These are phyloP conservation scores for Corvus cornix DNA, from an alignment of 2,113 vertebrate genomes.

Conservation along the genomic window DNA sequence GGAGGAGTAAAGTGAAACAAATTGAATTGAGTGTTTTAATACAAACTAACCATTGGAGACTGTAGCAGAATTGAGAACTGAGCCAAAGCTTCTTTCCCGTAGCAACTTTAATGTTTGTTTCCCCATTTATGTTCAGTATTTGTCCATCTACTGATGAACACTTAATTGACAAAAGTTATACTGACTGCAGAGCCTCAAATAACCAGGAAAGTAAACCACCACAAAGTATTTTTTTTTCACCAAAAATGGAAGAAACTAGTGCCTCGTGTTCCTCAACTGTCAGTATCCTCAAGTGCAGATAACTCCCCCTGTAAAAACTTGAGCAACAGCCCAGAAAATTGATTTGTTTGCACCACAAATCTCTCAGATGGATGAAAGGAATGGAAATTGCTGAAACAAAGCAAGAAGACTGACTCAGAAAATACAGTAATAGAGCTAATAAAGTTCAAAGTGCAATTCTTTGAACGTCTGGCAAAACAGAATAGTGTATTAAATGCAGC, in stretches of 20 bases:
- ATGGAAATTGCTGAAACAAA: slow-evolving; percentile 23
- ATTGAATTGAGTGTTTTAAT: background rate
- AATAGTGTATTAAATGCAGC: background rate
- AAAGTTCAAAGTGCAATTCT: slow-evolving; percentile 4
- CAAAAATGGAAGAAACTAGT: background rate
- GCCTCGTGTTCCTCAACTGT: background rate
- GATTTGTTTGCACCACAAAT: slow-evolving; percentile 10
- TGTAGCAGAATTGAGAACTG: background rate
- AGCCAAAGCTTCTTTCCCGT: background rate
- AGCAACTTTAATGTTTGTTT: background rate
- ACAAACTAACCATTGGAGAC: background rate
- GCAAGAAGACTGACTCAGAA: background rate
- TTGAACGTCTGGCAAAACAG: background rate
- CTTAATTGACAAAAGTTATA: background rate
- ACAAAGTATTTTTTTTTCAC: background rate
- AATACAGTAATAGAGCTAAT: background rate
- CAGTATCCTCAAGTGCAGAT: background rate
- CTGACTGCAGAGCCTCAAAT: background rate
- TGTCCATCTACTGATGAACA: background rate
- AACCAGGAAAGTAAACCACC: background rate
- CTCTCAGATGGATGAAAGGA: background rate
- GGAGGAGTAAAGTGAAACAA: background rate
- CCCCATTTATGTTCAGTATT: background rate
- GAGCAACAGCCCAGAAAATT: slow-evolving; percentile 5
- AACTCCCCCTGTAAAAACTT: background rate